Conservation (phyloP, 2,888 invertebrate species). For the Cheilosia urbana region DNA sequence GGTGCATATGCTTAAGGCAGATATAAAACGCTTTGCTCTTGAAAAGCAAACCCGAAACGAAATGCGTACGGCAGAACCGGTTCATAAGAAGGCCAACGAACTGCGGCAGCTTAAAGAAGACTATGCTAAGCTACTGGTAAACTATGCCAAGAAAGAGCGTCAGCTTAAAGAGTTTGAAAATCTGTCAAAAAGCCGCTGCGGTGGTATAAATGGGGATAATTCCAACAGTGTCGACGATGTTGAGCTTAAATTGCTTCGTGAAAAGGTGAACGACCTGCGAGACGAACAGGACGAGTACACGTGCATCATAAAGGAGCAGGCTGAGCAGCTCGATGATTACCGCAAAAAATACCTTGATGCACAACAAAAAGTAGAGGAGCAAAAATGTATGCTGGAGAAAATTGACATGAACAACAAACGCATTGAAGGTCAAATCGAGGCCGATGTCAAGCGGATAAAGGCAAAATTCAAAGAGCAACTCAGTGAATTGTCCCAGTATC, state of each 20-base stretch:
- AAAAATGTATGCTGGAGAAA: conserved; percentile 81
- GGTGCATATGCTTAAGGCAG: conserved; percentile 78
- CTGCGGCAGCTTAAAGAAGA: conserved; percentile 81
- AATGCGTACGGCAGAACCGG: not conserved
- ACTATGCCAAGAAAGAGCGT: conserved; percentile 81
- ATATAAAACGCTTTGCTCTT: conserved; percentile 75
- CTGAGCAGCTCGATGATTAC: conserved; percentile 82
- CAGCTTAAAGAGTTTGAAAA: conserved; percentile 80
- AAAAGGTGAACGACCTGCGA: conserved; percentile 80
- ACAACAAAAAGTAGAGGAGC: conserved; percentile 83
- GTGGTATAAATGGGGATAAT: conserved; percentile 36
- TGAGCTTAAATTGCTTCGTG: conserved; percentile 79
- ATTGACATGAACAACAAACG: conserved; percentile 82
- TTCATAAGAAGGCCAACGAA: conserved; percentile 77
- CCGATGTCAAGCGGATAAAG: conserved; percentile 82
- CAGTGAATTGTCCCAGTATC: conserved; percentile 81
- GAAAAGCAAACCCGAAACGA: conserved; percentile 39
- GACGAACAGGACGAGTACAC: conserved; percentile 83
- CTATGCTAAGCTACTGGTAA: conserved; percentile 80
- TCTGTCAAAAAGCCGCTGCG: conserved; percentile 32
- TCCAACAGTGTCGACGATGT: conserved; percentile 78
- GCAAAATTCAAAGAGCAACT: conserved; percentile 83
- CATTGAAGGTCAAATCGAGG: conserved; percentile 82
- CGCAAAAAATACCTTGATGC: conserved; percentile 82
- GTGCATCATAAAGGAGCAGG: conserved; percentile 82